Evolutionary conservation across 2,113 vertebrate genomes (phyloP).

Genomic region (Oreochromis niloticus): DNA sequence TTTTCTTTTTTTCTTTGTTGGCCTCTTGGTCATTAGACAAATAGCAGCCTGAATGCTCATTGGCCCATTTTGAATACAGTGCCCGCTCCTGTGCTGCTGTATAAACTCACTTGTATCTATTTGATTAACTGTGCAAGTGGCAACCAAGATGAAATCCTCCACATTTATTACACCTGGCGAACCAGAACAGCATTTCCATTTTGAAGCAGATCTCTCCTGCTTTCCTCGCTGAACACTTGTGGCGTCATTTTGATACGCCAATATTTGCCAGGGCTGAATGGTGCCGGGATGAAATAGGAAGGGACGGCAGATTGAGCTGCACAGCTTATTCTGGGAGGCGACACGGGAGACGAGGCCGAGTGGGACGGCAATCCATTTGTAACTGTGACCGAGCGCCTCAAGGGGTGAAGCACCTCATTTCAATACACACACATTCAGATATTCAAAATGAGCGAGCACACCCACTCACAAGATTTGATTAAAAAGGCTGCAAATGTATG

Average conservation of each 20-base stretch:
- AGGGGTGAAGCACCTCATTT: constrained; percentile 5
- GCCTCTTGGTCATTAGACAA: neutral
- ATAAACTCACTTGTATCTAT: neutral
- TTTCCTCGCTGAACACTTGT: neutral
- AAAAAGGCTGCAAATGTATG: neutral
- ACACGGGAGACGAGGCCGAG: constrained; percentile 1
- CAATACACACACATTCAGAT: neutral
- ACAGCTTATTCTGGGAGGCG: constrained; percentile 23
- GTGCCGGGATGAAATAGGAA: neutral
- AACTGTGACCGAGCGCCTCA: constrained; percentile 16
- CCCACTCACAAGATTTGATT: neutral
- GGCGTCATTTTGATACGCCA: neutral
- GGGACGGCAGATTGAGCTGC: constrained; percentile 9
- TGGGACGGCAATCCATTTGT: constrained; percentile 15
- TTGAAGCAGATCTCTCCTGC: neutral
- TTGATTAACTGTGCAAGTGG: neutral
- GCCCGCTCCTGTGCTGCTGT: neutral
- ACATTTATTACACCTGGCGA: neutral
- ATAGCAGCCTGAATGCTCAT: neutral
- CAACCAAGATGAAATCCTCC: neutral
- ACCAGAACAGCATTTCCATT: constrained; percentile 17
- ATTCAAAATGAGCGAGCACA: neutral
- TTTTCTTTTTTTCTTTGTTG: neutral
- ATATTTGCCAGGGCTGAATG: constrained; percentile 1
- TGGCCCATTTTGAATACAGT: neutral